Percentiles rank a stretch among this genome's conserved stretches.
Conservation (phyloP, 2,888 invertebrate species). For the Marasmarcha lunaedactyla region DNA sequence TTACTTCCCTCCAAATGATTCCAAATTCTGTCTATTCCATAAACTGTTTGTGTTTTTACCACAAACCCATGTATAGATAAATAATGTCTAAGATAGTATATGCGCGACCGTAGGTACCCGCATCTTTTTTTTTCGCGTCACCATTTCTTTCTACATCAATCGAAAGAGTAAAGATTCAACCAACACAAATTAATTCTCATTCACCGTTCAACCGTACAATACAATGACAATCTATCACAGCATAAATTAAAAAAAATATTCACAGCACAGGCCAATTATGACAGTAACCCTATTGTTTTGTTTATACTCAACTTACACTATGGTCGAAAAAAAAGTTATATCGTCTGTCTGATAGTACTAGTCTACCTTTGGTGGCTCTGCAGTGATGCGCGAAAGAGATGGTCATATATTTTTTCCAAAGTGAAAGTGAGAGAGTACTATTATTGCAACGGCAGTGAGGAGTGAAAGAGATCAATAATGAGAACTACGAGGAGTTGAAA, state of each 20-base stretch:
- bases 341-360: conserved; percentile 35
- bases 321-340: not conserved
- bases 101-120: too few species aligned
- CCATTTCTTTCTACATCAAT: too few species aligned
- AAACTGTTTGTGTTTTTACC: too few species aligned
- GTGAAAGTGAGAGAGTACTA: conserved; percentile 33
- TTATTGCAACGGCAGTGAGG: conserved; percentile 70
- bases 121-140: too few species aligned
- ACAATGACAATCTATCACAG: not conserved
- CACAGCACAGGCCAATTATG: not conserved
- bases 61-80: too few species aligned
- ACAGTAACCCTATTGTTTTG: conserved; percentile 1
- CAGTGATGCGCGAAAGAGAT: conserved; percentile 55
- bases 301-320: not conserved
- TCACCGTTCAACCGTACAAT: too few species aligned
- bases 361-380: conserved; percentile 66
- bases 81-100: too few species aligned
- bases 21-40: too few species aligned
- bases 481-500: conserved; percentile 69
- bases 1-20: too few species aligned
- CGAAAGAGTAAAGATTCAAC: too few species aligned
- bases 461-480: conserved; percentile 72
- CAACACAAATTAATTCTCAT: too few species aligned
- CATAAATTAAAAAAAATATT: not conserved
- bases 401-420: conserved; percentile 20